A percentile compares a stretch with the other conserved stretches of the same genome.
Conservation (phyloP, 1,140 invertebrate species). For the Lordiphosa collinella region DNA sequence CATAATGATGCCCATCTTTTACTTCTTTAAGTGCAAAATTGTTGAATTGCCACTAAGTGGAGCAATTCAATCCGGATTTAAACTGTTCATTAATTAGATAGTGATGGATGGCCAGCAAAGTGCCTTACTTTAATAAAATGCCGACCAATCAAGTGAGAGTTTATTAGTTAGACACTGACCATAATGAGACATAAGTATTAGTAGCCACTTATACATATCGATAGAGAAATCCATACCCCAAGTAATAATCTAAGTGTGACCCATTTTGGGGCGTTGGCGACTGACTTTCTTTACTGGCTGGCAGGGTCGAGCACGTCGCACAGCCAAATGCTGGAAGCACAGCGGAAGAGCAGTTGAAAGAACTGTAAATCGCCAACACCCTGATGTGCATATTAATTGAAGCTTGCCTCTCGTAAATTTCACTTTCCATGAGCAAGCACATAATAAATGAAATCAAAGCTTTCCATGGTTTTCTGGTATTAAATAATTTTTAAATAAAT, state of each 20-base stretch:
- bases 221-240: constrained; percentile 42
- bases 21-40: constrained; percentile 25
- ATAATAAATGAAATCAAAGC: constrained; percentile 10
- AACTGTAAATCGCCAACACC: constrained; percentile 58
- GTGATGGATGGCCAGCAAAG: constrained; percentile 20
- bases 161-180: constrained; percentile 58
- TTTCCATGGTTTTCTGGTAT: constrained; percentile 26
- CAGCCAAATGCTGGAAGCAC: constrained; percentile 20
- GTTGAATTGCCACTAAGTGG: constrained; percentile 55
- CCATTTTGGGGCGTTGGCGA: constrained; percentile 27
- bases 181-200: constrained; percentile 44
- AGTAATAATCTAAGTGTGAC: constrained; percentile 36
- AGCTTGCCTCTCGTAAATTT: constrained; percentile 29
- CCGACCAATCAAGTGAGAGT: constrained; percentile 61
- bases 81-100: constrained; percentile 27
- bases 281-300: constrained; percentile 42
- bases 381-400: constrained; percentile 46
- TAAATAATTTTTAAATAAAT: constrained; percentile 68
- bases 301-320: constrained; percentile 25
- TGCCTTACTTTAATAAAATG: constrained; percentile 40
- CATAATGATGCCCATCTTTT: neutral
- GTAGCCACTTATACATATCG: neutral
- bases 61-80: constrained; percentile 68
- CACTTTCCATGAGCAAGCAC: constrained; percentile 44
- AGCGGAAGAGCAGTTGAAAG: constrained; percentile 52